These are phyloP conservation scores for Mugil cephalus DNA, from an alignment of 2,113 vertebrate genomes.

Conservation along the genomic window DNA sequence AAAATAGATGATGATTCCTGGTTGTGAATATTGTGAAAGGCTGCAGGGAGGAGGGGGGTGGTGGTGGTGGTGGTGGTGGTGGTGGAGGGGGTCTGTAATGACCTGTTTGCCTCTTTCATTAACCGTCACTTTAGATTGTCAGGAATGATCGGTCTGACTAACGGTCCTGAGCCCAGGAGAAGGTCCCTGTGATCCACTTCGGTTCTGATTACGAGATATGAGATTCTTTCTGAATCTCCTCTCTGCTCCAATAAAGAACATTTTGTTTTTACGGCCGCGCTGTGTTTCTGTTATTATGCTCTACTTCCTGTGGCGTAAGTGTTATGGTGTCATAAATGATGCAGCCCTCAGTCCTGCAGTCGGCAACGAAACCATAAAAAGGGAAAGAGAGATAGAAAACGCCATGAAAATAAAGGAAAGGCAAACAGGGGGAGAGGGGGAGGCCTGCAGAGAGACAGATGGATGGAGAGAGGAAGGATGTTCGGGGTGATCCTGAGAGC, in stretches of 20 bases:
- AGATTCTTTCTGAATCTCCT: too few relatives aligned
- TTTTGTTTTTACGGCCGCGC: too few relatives aligned
- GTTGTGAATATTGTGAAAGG: neutral
- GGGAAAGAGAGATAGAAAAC: neutral
- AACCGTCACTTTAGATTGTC: conserved; percentile 18
- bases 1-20: too few relatives aligned
- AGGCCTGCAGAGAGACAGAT: neutral
- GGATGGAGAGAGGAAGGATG: neutral
- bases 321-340: conserved; percentile 18
- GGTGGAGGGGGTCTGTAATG: neutral
- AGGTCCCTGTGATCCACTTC: too few relatives aligned
- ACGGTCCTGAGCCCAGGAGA: too few relatives aligned
- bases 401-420: neutral
- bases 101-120: conserved; percentile 32
- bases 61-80: too few relatives aligned
- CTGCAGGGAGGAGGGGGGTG: neutral
- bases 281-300: too few relatives aligned
- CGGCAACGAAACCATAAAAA: neutral
- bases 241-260: too few relatives aligned
- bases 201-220: too few relatives aligned
- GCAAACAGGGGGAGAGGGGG: neutral
- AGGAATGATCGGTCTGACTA: conserved; percentile 4
- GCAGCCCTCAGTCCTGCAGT: neutral
- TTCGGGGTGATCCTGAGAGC: neutral
- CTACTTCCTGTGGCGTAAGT: too few relatives aligned